Evolutionary conservation across 2,888 invertebrate species (phyloP), one percentile per base, ranked within the genome.

Genomic region (Athetis lepigone): DNA sequence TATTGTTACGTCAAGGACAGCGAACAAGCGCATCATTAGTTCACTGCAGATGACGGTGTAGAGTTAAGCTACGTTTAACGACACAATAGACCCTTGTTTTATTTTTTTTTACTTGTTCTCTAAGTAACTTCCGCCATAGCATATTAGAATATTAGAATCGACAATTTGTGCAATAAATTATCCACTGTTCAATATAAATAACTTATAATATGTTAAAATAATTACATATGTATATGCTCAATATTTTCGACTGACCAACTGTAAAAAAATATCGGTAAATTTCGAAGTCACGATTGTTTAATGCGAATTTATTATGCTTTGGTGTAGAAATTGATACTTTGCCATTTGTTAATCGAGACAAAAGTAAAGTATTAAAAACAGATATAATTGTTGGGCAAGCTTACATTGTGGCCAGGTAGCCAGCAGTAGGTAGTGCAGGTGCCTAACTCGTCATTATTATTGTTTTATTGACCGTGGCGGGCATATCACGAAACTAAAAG

Each of bases 171-270:
- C 94, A 94, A 93, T 93, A 93, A 87, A 88, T 87, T 88, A 89
- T 87, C 87, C 87, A 88, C 87, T 85, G 86, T 89, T 90, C 88
- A 85, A 81, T 87, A 86, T 87, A 86, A 84, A 82, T 86, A 85
- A 88, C 87, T 89, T 86, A 86, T 83, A 86, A 85, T 82, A 73
- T 71, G 75, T 79, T 83, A 82, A 84, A 82, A 80, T 87, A 80
- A 78, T 80, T 80, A 82, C 87, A 67, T 85, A 79, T 83, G 77
- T 85, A 87, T 87, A 87, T 92, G 94, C 94, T 95, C 94, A 94
- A 94, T 91, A 88, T 91, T 93, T 93, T 93, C 91, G 93, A 94
- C 94, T 93, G 94, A 94, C 93, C 93, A 93, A 93, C 90, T 93
- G 86, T 92, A 91, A 90, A 90, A 90, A 88, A 90, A 85, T 85